phyloP scores from a whole-genome alignment of 2,797 vertebrate species.

The Paratrypauchen microcephalus region DNA sequence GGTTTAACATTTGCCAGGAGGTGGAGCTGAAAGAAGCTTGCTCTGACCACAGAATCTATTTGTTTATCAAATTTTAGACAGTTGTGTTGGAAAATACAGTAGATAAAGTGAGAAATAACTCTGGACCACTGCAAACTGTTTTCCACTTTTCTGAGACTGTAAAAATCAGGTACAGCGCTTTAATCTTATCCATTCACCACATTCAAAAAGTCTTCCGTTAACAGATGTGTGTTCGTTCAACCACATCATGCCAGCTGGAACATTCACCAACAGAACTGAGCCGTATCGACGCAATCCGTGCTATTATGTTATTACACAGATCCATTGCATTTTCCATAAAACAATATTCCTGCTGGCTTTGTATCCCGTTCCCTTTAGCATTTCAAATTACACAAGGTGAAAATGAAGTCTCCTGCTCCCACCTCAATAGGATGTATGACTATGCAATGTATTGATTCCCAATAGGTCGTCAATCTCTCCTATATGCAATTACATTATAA shows the following conservation, averaged over 20 bases:
- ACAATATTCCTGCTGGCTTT: constrained; percentile 1
- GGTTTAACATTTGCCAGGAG: too few relatives aligned
- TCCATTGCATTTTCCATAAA: constrained; percentile 2
- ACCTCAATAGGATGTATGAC: constrained; percentile 15
- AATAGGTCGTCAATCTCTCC: constrained; percentile 38
- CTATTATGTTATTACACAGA: neutral
- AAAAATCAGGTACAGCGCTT: too few relatives aligned
- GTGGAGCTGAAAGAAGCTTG: too few relatives aligned
- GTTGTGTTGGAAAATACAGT: too few relatives aligned
- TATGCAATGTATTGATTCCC: constrained; percentile 35
- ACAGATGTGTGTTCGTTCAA: neutral
- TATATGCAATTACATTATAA: constrained; percentile 24
- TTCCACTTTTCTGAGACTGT: too few relatives aligned
- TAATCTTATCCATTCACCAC: neutral
- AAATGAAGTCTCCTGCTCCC: constrained; percentile 23
- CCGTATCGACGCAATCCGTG: neutral
- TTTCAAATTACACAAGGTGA: constrained; percentile 5
- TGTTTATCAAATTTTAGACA: too few relatives aligned
- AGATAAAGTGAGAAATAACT: too few relatives aligned
- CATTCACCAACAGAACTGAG: neutral
- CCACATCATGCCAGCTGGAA: neutral
- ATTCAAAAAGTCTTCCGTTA: neutral
- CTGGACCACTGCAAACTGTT: too few relatives aligned
- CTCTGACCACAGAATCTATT: too few relatives aligned
- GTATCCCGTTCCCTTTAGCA: neutral